These are phyloP conservation scores for Zosterops borbonicus DNA, from an alignment of 2,113 vertebrate species.

Conservation along the genomic window DNA sequence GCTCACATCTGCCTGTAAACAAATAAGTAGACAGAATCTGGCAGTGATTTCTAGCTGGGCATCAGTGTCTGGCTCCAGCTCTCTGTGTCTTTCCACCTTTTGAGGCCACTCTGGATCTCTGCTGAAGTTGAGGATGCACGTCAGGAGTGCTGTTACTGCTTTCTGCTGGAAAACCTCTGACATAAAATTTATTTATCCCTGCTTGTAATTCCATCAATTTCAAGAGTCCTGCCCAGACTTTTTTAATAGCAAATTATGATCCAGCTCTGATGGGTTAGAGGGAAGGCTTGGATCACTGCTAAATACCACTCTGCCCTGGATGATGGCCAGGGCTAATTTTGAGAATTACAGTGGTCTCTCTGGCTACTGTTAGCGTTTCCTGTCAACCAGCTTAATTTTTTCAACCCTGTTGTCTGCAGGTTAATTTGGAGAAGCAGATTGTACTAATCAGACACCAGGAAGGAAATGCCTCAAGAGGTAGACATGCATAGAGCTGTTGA, in stretches of 20 bases:
- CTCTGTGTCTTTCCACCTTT: background rate
- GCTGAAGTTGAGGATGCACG: background rate
- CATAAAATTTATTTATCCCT: background rate
- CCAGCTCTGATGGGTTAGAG: background rate
- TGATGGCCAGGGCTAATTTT: background rate
- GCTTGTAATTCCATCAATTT: background rate
- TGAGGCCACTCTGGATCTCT: background rate
- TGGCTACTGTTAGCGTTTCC: background rate
- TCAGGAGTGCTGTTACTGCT: background rate
- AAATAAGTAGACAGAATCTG: background rate
- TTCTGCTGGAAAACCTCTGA: background rate
- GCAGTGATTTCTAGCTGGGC: background rate
- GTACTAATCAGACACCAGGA: background rate
- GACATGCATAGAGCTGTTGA: background rate
- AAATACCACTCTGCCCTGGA: background rate
- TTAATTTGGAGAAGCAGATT: constrained; percentile 26
- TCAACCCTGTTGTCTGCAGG: background rate
- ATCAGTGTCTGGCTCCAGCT: background rate
- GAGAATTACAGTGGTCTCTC: background rate
- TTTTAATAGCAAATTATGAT: background rate
- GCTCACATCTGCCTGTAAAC: background rate
- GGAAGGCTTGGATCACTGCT: background rate
- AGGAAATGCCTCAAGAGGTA: background rate
- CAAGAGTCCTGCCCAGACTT: background rate
- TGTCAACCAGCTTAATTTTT: background rate